Evolutionary conservation across 2,113 vertebrate genomes (phyloP).

Genomic region (Myodes glareolus): DNA sequence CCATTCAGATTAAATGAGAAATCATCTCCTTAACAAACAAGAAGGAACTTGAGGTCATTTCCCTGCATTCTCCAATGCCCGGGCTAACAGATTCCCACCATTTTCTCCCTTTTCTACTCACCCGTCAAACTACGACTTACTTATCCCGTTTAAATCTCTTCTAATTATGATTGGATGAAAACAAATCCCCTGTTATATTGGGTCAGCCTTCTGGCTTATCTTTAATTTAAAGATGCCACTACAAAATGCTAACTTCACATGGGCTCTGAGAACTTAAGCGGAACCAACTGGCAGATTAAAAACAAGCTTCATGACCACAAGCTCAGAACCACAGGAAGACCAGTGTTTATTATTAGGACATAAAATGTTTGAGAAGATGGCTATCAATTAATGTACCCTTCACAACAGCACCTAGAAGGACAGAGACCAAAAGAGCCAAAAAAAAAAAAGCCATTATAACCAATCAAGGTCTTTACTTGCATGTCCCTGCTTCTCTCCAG

Average conservation of each 20-base stretch:
- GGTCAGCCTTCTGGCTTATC: background rate
- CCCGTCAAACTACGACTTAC: background rate
- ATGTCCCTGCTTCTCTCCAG: background rate
- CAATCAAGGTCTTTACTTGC: background rate
- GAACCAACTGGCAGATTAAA: background rate
- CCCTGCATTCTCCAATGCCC: background rate
- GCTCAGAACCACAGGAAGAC: background rate
- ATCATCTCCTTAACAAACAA: background rate
- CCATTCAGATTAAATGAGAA: background rate
- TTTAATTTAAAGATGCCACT: background rate
- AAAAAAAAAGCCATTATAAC: background rate
- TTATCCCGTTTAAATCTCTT: background rate
- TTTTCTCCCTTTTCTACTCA: background rate
- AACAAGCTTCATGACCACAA: slow-evolving; percentile 7
- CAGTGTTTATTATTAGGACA: background rate
- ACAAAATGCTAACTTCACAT: background rate
- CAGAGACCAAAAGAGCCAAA: background rate
- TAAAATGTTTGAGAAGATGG: background rate
- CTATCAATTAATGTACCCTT: background rate
- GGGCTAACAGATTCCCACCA: background rate
- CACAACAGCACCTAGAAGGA: background rate
- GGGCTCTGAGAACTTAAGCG: slow-evolving; percentile 1
- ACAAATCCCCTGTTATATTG: background rate
- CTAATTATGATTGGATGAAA: background rate
- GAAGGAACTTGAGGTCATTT: background rate